These are phyloP conservation scores for Pseudomyrmex cubaensis DNA, from an alignment of 1,140 invertebrate species.

Conservation along the genomic window DNA sequence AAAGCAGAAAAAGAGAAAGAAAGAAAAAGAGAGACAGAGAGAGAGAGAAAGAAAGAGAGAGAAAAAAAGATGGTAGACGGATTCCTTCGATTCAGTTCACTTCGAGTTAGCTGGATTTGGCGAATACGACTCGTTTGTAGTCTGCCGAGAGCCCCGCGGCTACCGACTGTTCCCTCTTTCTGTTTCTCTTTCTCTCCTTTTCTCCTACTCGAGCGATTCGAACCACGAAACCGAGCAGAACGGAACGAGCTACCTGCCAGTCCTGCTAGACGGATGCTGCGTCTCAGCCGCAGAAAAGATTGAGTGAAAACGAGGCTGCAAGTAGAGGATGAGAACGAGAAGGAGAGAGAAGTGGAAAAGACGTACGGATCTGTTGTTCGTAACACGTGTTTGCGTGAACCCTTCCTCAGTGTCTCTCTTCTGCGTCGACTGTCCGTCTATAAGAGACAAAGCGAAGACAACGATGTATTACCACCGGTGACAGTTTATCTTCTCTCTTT, in stretches of 20 bases:
- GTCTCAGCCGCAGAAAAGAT: slow-evolving; percentile 59
- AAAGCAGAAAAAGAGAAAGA: slow-evolving; percentile 48
- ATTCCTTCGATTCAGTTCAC: slow-evolving; percentile 82
- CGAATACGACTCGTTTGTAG: slow-evolving; percentile 81
- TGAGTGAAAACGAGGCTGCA: slow-evolving; percentile 68
- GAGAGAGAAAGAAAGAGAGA: slow-evolving; percentile 54
- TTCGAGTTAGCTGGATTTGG: slow-evolving; percentile 82
- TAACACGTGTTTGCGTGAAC: slow-evolving; percentile 84
- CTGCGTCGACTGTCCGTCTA: slow-evolving; percentile 70
- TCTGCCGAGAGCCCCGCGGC: slow-evolving; percentile 73
- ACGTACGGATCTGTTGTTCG: slow-evolving; percentile 78
- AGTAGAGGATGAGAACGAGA: not conserved
- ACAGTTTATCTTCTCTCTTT: slow-evolving; percentile 81
- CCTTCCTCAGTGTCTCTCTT: slow-evolving; percentile 71
- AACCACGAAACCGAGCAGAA: slow-evolving; percentile 63
- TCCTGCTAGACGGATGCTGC: slow-evolving; percentile 46
- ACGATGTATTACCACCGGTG: slow-evolving; percentile 84
- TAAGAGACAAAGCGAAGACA: slow-evolving; percentile 77
- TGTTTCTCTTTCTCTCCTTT: not conserved
- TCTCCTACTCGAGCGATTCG: slow-evolving; percentile 23
- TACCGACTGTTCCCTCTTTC: slow-evolving; percentile 36
- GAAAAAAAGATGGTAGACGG: slow-evolving; percentile 64
- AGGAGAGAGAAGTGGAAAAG: slow-evolving; percentile 57
- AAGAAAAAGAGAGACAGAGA: slow-evolving; percentile 44
- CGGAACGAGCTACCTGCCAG: slow-evolving; percentile 68